These are phyloP conservation scores for Taenioides sp. DNA, from an alignment of 2,797 vertebrate genomes.

Conservation along the genomic window DNA sequence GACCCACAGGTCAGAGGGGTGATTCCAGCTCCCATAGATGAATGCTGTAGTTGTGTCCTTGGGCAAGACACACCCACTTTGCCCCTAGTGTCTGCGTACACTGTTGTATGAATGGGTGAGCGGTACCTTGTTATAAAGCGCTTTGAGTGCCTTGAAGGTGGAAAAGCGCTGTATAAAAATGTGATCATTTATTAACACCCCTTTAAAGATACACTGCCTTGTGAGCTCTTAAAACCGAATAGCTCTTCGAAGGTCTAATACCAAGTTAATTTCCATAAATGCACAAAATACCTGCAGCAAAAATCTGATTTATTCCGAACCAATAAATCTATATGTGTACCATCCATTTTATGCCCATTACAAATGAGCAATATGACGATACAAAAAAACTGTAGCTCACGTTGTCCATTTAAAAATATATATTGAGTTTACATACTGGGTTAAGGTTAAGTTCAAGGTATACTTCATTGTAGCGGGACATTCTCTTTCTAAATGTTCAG, in stretches of 20 bases:
- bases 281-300: not conserved
- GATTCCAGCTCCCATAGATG: no score
- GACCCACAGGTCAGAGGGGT: no score
- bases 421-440: not conserved
- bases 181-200: not conserved
- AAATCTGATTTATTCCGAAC: not conserved
- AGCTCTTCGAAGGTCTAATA: not conserved
- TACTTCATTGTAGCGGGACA: not conserved
- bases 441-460: slow-evolving; percentile 1
- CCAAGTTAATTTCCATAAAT: not conserved
- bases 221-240: not conserved
- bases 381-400: not conserved
- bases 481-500: not conserved
- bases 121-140: no score
- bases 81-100: no score
- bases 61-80: no score
- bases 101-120: no score
- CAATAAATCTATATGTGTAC: not conserved
- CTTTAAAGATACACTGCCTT: not conserved
- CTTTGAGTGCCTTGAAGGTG: no score
- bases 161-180: no score
- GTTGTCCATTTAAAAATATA: not conserved
- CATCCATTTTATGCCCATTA: not conserved
- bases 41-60: no score
- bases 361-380: not conserved